Evolutionary conservation across 2,888 invertebrate genomes (phyloP), one percentile per base, ranked within the genome.

Genomic region (Thyatira batis): DNA sequence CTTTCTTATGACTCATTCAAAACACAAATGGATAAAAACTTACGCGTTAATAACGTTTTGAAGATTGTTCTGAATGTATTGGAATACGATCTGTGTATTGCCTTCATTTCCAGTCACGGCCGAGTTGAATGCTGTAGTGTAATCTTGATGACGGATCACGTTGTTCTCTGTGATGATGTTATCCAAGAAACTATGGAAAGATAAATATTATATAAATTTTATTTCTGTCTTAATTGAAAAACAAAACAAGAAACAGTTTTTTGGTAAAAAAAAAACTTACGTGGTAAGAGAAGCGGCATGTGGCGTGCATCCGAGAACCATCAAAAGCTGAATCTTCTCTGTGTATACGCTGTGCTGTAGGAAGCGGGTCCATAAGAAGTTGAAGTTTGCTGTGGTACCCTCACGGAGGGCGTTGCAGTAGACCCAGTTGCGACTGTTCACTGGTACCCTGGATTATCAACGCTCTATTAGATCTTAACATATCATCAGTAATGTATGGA

Each of bases 341-440:
- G 95, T 93, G 43, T 95, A 95, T 0, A 95, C 93, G 30, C 93
- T 93, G 50, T 94, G 92, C 0, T 65, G 74, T 50, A 82, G 71
- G 81, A 94, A 96, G 59, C 94, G 93, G 0, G 87, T 63, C 93
- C 95, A 95, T 20, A 96, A 82, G 66, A 88, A 93, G 0, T 94
- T 71, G 93, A 96, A 97, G 58, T 96, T 94, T 0, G 76, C 76
- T n/a, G 76, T 68, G 0, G 84, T 86, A 0, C 95, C 96, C 27
- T 93, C 78, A n/a, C 94, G 93, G 8, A 97, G 88, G 1, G 93
- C 96, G 20, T 93, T 94, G 76, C 97, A 97, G 84, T 97, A 97
- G 0, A 97, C 95, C 50, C 94, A 93, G 21, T 92, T 83, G 51
- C 95, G 94, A 50, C 94, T 90, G 58, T 92, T 88, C 0, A 73